Conservation (phyloP, 2,888 invertebrate genomes). For the Caenorhabditis sp. region DNA sequence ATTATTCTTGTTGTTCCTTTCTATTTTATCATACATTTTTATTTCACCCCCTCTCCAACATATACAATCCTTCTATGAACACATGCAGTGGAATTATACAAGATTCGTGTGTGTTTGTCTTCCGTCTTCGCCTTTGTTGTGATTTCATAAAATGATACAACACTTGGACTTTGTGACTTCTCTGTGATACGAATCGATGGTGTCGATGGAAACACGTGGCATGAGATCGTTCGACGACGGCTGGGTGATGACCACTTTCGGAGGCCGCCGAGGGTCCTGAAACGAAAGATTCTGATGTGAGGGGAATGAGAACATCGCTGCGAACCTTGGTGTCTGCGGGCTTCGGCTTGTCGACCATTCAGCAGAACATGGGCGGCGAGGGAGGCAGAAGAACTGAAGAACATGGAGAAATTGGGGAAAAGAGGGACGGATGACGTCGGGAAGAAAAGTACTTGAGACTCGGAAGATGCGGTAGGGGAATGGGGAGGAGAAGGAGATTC, state of each 20-base stretch:
- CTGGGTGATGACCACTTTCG: conserved; percentile 74
- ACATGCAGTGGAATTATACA: conserved; percentile 20
- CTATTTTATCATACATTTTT: conserved; percentile 50
- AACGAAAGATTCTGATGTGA: too few relatives aligned
- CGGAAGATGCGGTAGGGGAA: not conserved
- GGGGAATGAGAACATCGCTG: not conserved
- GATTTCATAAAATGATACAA: conserved; percentile 65
- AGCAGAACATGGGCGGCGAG: conserved; percentile 31
- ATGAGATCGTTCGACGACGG: conserved; percentile 71
- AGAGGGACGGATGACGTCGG: too few relatives aligned
- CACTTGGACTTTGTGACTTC: conserved; percentile 62
- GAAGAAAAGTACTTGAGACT: not conserved
- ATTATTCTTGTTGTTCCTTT: conserved; percentile 34
- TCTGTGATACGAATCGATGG: conserved; percentile 63
- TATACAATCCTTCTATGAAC: conserved; percentile 40
- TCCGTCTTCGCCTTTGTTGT: too few relatives aligned
- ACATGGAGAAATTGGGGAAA: not conserved
- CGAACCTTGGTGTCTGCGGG: conserved; percentile 49
- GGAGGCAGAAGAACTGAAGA: not conserved
- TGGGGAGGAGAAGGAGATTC: not conserved
- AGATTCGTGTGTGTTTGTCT: conserved; percentile 1
- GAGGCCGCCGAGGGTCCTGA: conserved; percentile 60
- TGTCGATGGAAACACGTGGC: conserved; percentile 64
- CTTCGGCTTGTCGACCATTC: conserved; percentile 55
- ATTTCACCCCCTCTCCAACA: conserved; percentile 33